These are phyloP conservation scores for Mesitornis unicolor DNA, from an alignment of 2,113 vertebrate species.

Conservation along the genomic window DNA sequence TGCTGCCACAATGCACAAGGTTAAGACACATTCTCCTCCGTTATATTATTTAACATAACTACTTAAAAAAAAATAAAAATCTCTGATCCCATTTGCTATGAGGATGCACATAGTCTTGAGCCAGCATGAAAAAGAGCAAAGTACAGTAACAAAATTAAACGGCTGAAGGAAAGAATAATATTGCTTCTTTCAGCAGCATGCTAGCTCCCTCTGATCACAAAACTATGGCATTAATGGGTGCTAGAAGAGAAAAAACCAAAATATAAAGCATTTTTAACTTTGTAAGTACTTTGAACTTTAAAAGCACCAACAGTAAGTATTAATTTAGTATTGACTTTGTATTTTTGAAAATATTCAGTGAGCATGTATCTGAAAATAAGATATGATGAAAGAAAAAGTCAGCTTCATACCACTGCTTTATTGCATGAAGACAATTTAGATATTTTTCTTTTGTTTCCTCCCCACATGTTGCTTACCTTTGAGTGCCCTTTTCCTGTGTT, in stretches of 20 bases:
- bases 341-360: background rate
- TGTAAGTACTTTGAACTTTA: background rate
- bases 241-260: background rate
- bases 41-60: background rate
- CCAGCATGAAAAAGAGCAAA: background rate
- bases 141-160: background rate
- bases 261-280: background rate
- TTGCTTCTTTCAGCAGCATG: background rate
- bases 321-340: background rate
- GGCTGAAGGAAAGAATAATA: background rate
- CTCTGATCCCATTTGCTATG: background rate
- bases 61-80: background rate
- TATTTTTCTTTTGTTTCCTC: background rate
- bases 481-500: background rate
- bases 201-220: background rate
- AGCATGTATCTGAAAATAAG: background rate
- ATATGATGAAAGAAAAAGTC: background rate
- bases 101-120: background rate
- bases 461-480: background rate
- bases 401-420: background rate
- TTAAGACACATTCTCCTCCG: constrained; percentile 62
- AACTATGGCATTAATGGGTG: background rate
- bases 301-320: background rate
- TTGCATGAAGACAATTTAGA: background rate
- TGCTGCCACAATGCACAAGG: constrained; percentile 78